phyloP scores from a whole-genome alignment of 1,140 invertebrate species.

The Monochamus saltuarius region DNA sequence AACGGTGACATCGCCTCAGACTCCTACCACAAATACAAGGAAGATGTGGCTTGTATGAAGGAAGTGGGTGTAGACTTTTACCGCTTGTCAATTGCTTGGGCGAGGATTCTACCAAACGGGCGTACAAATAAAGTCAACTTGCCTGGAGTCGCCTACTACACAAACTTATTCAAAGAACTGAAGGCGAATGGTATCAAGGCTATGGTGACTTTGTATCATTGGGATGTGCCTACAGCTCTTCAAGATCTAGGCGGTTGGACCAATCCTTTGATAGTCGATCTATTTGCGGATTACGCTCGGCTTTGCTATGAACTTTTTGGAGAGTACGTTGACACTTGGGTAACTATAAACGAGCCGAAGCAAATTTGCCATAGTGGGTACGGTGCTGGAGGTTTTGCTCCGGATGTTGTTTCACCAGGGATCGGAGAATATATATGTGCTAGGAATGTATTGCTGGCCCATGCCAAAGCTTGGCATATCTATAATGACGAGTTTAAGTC shows the following conservation, averaged over 20 bases:
- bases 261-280: slow-evolving; percentile 36
- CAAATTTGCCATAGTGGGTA: slow-evolving; percentile 18
- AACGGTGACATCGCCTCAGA: slow-evolving; percentile 61
- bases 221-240: slow-evolving; percentile 14
- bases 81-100: slow-evolving; percentile 64
- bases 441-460: slow-evolving; percentile 57
- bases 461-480: slow-evolving; percentile 58
- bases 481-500: slow-evolving; percentile 54
- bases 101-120: slow-evolving; percentile 47
- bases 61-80: slow-evolving; percentile 54
- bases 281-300: slow-evolving; percentile 46
- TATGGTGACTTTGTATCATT: slow-evolving; percentile 13
- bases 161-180: slow-evolving; percentile 55
- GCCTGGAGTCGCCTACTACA: slow-evolving; percentile 65
- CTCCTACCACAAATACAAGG: slow-evolving; percentile 60
- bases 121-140: slow-evolving; percentile 56
- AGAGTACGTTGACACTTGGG: slow-evolving; percentile 20
- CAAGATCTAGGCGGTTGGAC: slow-evolving; percentile 31
- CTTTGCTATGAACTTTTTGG: slow-evolving; percentile 27
- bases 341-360: slow-evolving; percentile 49
- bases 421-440: slow-evolving; percentile 60
- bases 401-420: slow-evolving; percentile 46
- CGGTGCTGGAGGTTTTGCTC: slow-evolving; percentile 21
- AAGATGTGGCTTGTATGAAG: slow-evolving; percentile 56
- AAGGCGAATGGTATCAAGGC: slow-evolving; percentile 6